phyloP scores from a whole-genome alignment of 2,113 vertebrate species.

The Nymphicus hollandicus region DNA sequence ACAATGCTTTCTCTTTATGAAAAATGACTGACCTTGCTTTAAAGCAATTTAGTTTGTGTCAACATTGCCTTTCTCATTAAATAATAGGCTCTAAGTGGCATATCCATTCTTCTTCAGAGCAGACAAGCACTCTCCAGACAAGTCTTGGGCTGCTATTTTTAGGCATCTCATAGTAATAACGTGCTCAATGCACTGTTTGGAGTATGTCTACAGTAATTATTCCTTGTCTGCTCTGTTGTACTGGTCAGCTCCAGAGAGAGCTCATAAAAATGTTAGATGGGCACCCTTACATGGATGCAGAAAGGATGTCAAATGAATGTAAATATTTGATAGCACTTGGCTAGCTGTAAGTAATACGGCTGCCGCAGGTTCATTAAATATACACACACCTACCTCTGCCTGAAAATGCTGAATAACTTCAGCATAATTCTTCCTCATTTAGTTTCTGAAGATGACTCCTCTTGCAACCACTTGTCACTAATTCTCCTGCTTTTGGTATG shows the following conservation, averaged over 20 bases:
- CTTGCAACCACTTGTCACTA: background rate
- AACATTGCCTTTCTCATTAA: slow-evolving; percentile 53
- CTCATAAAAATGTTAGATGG: background rate
- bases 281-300: background rate
- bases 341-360: background rate
- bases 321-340: background rate
- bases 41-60: slow-evolving; percentile 62
- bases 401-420: background rate
- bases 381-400: background rate
- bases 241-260: background rate
- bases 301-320: background rate
- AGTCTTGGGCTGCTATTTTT: slow-evolving; percentile 37
- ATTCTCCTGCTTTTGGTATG: background rate
- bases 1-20: background rate
- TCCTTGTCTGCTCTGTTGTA: slow-evolving; percentile 7
- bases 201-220: slow-evolving; percentile 25
- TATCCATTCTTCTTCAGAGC: slow-evolving; percentile 20
- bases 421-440: background rate
- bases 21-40: slow-evolving; percentile 60
- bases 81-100: slow-evolving; percentile 52
- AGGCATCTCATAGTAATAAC: slow-evolving; percentile 11
- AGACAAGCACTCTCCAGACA: slow-evolving; percentile 43
- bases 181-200: background rate
- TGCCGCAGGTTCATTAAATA: background rate
- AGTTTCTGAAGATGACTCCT: background rate